Evolutionary conservation across 2,888 invertebrate species (phyloP), one percentile per base, ranked within the genome.

Genomic region (Timema podura): DNA sequence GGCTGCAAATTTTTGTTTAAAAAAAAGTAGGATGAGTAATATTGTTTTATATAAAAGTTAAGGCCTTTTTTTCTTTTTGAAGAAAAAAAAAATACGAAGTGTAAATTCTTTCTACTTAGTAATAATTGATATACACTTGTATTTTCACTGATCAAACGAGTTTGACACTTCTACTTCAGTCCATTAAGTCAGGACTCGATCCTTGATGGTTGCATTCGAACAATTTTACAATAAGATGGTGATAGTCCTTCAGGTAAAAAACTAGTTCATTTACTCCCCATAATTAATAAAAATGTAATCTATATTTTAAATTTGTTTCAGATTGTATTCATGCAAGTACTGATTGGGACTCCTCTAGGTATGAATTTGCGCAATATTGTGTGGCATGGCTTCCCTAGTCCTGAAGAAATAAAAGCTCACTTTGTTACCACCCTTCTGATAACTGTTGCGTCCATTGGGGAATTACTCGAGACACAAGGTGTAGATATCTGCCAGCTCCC

Each of bases 361-460:
- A 76, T 85, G 9, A 86, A 86, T 77, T 73, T 86, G 11, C 79
- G 86, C 16, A 85, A 86, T 77, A 76, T 85, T 48, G 78, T 79
- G 0, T 86, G 86, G 86, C 86, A 86, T 79, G 85, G 86, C 6
- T 86, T 85, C 75, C 77, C 80, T 0, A 72, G 78, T n/a, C 78
- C 80, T 0, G 74, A 75, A 5, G 84, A 85, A 73, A 76, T 84
- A 65, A 80, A 80, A 44, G 69, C 75, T 61, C 80, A 80, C 77
- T 82, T 79, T 72, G 74, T 74, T 47, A 72, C 77, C 64, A 76
- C 79, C 46, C 75, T 84, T 15, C 69, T 83, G 45, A 51, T 81
- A 45, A 51, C 76, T 16, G 72, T 73, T 71, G 78, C 75, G 15
- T 78, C 79, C 48, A 74, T 81, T 65, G 80, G 79, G 2, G 68